Conservation (phyloP, 2,797 vertebrate genomes). For the Nasua narica region DNA sequence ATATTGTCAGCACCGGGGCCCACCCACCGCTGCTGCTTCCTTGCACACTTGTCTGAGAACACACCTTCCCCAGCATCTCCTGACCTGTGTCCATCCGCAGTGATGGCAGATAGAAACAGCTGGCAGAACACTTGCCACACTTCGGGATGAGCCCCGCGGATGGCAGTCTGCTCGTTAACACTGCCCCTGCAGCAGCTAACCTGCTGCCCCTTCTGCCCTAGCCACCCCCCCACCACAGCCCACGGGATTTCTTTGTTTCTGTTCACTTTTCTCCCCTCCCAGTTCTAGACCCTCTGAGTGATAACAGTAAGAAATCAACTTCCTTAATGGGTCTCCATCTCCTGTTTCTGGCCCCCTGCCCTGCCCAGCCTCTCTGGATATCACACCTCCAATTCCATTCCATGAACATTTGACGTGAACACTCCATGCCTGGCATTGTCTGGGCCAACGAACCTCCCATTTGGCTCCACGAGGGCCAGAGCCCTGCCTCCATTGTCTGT, state of each 20-base stretch:
- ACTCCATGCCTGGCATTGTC: neutral
- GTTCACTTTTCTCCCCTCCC: neutral
- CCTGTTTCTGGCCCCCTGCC: neutral
- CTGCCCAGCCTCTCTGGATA: neutral
- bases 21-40: neutral
- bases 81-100: neutral
- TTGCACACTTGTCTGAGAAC: neutral
- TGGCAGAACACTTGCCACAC: neutral
- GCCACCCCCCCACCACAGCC: too few relatives aligned
- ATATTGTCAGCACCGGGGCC: neutral
- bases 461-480: neutral
- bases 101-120: neutral
- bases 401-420: neutral
- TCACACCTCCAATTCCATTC: neutral
- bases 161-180: neutral
- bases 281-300: neutral
- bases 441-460: neutral
- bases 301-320: neutral
- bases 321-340: neutral
- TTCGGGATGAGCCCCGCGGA: neutral
- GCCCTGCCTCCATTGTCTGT: neutral
- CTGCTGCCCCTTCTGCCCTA: neutral
- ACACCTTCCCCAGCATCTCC: neutral
- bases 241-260: constrained; percentile 9
- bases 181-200: neutral